Base-by-base conservation (phyloP, 2,113 vertebrate genomes). In the Ammodramus savannarum region DNA sequence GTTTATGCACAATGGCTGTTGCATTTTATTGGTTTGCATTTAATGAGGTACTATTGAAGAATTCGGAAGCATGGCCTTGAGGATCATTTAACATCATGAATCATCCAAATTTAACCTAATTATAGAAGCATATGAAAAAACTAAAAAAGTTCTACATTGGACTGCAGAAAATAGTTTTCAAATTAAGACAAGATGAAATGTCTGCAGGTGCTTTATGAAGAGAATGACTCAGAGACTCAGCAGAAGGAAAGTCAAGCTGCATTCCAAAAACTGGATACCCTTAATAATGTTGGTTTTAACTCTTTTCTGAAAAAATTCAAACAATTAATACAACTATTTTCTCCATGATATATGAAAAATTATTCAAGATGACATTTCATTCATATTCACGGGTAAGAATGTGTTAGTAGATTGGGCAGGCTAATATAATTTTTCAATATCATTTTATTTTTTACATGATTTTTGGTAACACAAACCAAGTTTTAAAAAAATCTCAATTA, bases 41-140 rank as follows among this genome's bases (percentile, higher is more conserved):
- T 93, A 90, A 85, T 44, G 12, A 95, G 87, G 58, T 49, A 34
- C 41, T 82, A n/a, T 22, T 74, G 58, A 86, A 92, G 49, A 82
- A 85, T 67, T 80, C 71, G 49, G 26, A 90, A 92, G 38, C 38
- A 27, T 58, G n/a, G 54, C 62, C 84, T 83, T 80, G 75, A 87
- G 61, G 34, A 58, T 55, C 57, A 68, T 71, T 79, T 63, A 90
- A 59, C 18, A 43, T 77, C 89, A 83, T 85, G 95, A 89, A 96
- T 85, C 87, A 96, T 95, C 74, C 78, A 96, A 93, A 97, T 97
- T 97, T 97, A 96, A 69, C 80, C 80, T 69, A 87, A 87, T 86
- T 94, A 73, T 51, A 79, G 80, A 94, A 91, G 55, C 7, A 51
- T 71, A 72, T 86, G 69, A 96, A 91, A 48, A 94, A 96, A 66